Base-by-base conservation (phyloP, 2,888 invertebrate genomes). In the Troides aeacus region DNA sequence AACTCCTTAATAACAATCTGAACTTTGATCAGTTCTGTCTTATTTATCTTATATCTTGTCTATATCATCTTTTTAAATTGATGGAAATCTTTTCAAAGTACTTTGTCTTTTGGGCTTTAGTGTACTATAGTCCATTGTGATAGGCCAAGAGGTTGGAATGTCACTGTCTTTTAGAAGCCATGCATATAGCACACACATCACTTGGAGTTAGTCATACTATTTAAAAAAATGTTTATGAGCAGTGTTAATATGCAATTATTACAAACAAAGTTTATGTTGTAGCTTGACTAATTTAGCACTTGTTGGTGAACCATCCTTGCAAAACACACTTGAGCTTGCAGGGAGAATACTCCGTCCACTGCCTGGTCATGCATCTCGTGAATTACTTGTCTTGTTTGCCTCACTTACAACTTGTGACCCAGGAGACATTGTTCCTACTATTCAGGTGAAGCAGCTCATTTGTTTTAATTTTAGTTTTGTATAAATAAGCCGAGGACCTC, bases 381-480 rank as follows among this genome's bases (percentile, higher is more conserved):
- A 99, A 92, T 94, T 99, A 50, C 93, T 99, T 12, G 93, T 99
- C 2, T 94, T 99, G 36, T 96, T 98, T 93, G 98, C 97, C 3
- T 98, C 99, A 76, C 93, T 99, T 36, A 99, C 99, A 0, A 98
- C 99, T 0, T 99, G 99, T 85, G 99, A 99, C 92, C 99, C 99
- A 2, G 95, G 97, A 23, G 98, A 99, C 83, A 98, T 99, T 58
- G 95, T 94, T 74, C 93, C 93, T 69, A 98, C 98, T 10, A 97
- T 90, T 73, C 90, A 88, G 83, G 91, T 89, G 57, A 50, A 50
- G 17, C 18, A 50, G 18, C 5, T 50, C 4, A 50, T 50, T 50
- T 15, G 4, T 50, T 17, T 50, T 17, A 50, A 17, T 50, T 50
- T 12, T 50, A 12, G 5, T 17, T 4, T 15, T 2, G 3, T 50